Evolutionary conservation across 2,888 invertebrate genomes (phyloP).

Genomic region (Zootermopsis nevadensis): DNA sequence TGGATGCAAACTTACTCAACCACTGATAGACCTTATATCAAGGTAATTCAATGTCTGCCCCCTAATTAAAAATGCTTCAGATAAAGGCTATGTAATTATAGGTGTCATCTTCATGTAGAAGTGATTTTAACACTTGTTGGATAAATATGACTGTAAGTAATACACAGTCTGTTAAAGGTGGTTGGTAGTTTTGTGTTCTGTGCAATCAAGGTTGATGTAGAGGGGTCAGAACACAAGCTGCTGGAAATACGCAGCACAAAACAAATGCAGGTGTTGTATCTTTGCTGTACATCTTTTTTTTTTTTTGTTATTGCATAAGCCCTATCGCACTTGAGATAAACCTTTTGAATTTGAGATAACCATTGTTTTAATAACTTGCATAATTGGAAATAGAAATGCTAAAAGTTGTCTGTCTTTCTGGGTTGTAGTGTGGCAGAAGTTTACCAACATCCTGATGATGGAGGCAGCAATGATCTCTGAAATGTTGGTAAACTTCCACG

Average conservation of each 20-base stretch:
- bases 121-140: background rate
- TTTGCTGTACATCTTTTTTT: background rate
- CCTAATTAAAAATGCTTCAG: background rate
- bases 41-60: slow-evolving; percentile 71
- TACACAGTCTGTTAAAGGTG: background rate
- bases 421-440: too few relatives aligned
- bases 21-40: slow-evolving; percentile 90
- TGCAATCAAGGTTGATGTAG: background rate
- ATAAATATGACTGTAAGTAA: background rate
- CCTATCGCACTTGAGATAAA: too few relatives aligned
- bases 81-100: background rate
- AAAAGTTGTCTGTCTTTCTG: too few relatives aligned
- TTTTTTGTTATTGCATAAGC: background rate
- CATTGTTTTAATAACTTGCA: too few relatives aligned
- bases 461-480: too few relatives aligned
- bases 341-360: too few relatives aligned
- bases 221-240: background rate
- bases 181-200: too few relatives aligned
- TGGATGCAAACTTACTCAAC: slow-evolving; percentile 88
- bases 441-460: too few relatives aligned
- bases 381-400: too few relatives aligned
- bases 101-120: background rate
- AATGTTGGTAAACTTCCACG: too few relatives aligned
- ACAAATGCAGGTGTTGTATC: background rate
- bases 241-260: background rate